Evolutionary conservation across 1,140 invertebrate genomes (phyloP), one percentile per base, ranked within the genome.

Genomic region (Lordiphosa mommai): DNA sequence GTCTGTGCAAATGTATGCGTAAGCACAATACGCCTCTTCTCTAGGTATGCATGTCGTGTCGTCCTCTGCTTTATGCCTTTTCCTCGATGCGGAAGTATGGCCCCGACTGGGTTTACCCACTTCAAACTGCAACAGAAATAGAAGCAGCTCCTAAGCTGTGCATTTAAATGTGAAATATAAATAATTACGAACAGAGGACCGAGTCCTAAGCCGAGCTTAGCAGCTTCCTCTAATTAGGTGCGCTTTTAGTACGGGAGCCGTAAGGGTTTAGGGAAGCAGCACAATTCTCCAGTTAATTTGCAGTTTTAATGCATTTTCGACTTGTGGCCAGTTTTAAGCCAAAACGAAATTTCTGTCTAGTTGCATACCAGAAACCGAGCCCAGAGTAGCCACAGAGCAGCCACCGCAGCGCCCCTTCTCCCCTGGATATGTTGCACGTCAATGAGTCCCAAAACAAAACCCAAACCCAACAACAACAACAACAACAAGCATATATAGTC

Each of bases 151-250:
- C 57, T 80, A 80, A 80, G 71, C 76, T 80, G 67, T 64, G 77
- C 61, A 80, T 82, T 66, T 80, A 82, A 82, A 82, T 76, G 61
- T 84, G 74, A 82, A 82, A 73, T 80, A 76, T 82, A 76, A 82
- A 82, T 82, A 84, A 82, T 82, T 82, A 48, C 34, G 17, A 2
- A 27, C 23, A 6, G 23, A 27, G 23, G 23, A 27, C 23, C 7
- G 23, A 27, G 4, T 10, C 48, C 17, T 14, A 37, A 51, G 41
- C 30, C 23, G 9, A 34, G 47, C 48, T 32, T 20, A 14, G 40
- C 16, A 36, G 56, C 20, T 68, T 67, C 23, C 57, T 60, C 61
- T 84, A 82, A 82, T 82, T 84, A 82, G 76, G 41, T 51, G 59
- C 53, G 30, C 51, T 69, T 49, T 67, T 55, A 50, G n/a, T n/a